phyloP scores from a whole-genome alignment of 1,140 invertebrate genomes.

The Drosophila ambigua region DNA sequence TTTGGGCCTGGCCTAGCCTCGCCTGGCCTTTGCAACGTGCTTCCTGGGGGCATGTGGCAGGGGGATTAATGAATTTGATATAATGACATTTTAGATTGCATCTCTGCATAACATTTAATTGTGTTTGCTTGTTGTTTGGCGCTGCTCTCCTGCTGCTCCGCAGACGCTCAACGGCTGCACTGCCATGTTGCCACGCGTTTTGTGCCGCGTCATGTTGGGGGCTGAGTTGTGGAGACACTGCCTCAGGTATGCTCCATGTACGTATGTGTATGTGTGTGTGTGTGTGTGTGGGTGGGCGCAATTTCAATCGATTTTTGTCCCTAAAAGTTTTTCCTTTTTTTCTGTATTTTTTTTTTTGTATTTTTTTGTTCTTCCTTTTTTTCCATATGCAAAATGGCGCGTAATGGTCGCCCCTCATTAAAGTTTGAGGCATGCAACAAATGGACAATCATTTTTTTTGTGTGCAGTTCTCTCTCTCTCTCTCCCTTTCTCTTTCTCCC shows the following conservation, averaged over 20 bases:
- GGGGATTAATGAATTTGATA: constrained; percentile 80
- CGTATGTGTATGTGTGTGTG: too few relatives aligned
- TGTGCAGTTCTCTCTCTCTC: background rate
- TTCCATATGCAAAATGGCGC: constrained; percentile 66
- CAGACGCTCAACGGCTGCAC: too few relatives aligned
- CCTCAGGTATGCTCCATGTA: too few relatives aligned
- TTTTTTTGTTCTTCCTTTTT: constrained; percentile 14
- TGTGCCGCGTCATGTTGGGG: constrained; percentile 65
- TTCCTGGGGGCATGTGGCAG: constrained; percentile 11
- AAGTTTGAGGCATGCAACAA: constrained; percentile 61
- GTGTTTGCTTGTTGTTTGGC: constrained; percentile 76
- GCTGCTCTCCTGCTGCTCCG: constrained; percentile 12
- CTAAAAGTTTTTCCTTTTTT: constrained; percentile 40
- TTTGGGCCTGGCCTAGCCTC: constrained; percentile 59
- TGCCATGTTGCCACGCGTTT: constrained; percentile 64
- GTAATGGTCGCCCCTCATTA: constrained; percentile 60
- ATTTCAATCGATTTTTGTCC: constrained; percentile 64
- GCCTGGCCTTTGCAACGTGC: constrained; percentile 34
- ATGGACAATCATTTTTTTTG: constrained; percentile 54
- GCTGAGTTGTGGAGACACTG: too few relatives aligned
- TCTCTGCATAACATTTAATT: constrained; percentile 83
- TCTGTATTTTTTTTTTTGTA: too few relatives aligned
- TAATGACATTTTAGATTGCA: constrained; percentile 83
- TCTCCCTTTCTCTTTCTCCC: constrained; percentile 32
- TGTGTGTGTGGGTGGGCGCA: constrained; percentile 31